phyloP scores from a whole-genome alignment of 2,113 vertebrate species.

The Calyptommatus sinebrachiatus region DNA sequence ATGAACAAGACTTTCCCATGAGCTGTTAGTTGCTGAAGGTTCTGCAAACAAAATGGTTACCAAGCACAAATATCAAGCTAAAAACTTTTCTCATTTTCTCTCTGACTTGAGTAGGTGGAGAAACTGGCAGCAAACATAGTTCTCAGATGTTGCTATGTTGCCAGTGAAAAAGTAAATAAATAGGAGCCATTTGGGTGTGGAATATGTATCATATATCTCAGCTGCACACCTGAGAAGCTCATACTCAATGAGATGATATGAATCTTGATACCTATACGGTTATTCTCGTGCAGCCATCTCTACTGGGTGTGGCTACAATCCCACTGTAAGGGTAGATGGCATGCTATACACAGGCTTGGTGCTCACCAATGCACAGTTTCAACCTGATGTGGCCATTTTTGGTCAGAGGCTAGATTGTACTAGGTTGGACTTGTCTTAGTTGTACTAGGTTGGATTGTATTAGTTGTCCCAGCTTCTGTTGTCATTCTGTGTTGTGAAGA shows the following conservation, averaged over 20 bases:
- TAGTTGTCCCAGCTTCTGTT: neutral
- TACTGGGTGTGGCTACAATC: no score
- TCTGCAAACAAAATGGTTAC: neutral
- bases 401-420: no score
- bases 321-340: no score
- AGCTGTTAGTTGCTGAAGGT: no score
- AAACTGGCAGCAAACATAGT: constrained; percentile 56
- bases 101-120: constrained; percentile 59
- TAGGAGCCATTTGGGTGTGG: constrained; percentile 55
- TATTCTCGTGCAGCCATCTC: constrained; percentile 53
- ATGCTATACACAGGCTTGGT: no score
- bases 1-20: no score
- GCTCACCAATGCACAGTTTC: no score
- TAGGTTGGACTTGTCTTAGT: no score
- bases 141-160: constrained; percentile 47
- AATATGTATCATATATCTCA: constrained; percentile 55
- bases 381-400: no score
- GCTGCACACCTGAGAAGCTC: constrained; percentile 58
- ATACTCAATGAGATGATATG: constrained; percentile 60
- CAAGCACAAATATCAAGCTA: neutral
- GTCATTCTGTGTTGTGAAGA: neutral
- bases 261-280: constrained; percentile 61
- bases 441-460: neutral
- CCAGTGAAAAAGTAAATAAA: constrained; percentile 58
- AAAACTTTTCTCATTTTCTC: constrained; percentile 33